phyloP scores from a whole-genome alignment of 1,140 invertebrate species.

The Metopolophium dirhodum region DNA sequence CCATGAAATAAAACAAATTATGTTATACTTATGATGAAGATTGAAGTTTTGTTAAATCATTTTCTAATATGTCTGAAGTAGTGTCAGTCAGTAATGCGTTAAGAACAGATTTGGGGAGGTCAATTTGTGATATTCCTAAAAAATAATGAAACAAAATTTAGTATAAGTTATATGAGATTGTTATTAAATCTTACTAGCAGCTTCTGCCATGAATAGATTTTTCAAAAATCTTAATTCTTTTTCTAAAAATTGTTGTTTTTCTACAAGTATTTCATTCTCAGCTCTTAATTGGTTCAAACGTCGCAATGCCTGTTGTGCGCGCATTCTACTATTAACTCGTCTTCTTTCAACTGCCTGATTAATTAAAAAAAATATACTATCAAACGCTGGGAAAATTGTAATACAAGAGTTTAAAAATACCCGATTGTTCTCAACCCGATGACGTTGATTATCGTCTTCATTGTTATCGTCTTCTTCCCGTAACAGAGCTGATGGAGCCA shows the following conservation, averaged over 20 bases:
- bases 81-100: conserved; percentile 38
- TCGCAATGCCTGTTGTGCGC: conserved; percentile 79
- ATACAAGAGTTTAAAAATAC: conserved; percentile 62
- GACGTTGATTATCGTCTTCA: conserved; percentile 82
- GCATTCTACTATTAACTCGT: conserved; percentile 78
- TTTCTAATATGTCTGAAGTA: conserved; percentile 44
- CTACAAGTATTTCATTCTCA: conserved; percentile 82
- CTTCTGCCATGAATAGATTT: conserved; percentile 81
- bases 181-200: conserved; percentile 66
- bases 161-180: not conserved
- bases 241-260: conserved; percentile 83
- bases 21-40: not conserved
- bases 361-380: not conserved
- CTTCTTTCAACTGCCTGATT: conserved; percentile 79
- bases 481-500: conserved; percentile 60
- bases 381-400: not conserved
- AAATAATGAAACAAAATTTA: not conserved
- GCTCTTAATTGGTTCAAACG: conserved; percentile 78
- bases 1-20: not conserved
- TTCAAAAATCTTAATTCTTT: conserved; percentile 87
- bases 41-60: conserved; percentile 15
- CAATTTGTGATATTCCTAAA: conserved; percentile 57
- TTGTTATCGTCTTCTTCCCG: conserved; percentile 63
- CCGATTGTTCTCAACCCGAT: conserved; percentile 84
- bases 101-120: conserved; percentile 52